phyloP scores from a whole-genome alignment of 2,888 invertebrate species.

The Matsumyia berberina region DNA sequence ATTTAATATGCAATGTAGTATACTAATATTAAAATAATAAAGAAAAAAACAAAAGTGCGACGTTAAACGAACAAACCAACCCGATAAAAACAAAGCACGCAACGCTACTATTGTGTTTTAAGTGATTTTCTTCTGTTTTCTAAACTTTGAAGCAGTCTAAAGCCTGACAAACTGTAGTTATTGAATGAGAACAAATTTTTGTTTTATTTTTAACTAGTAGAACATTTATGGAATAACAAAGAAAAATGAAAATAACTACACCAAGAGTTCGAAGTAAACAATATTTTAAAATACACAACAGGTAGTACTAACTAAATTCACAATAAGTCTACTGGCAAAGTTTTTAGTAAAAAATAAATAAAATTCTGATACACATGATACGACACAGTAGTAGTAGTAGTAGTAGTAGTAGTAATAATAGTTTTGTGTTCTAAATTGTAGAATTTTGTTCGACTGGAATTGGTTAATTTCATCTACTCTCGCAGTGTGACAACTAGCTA shows the following conservation, averaged over 20 bases:
- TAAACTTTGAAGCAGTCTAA: conserved; percentile 50
- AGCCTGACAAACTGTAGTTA: conserved; percentile 48
- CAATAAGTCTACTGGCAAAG: conserved; percentile 39
- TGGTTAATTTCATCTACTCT: conserved; percentile 53
- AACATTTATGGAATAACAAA: background rate
- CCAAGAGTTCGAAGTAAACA: background rate
- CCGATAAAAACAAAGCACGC: conserved; percentile 36
- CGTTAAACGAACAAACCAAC: conserved; percentile 36
- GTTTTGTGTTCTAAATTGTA: conserved; percentile 14
- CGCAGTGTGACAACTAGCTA: conserved; percentile 44
- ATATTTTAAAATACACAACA: conserved; percentile 31
- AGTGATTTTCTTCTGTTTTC: conserved; percentile 34
- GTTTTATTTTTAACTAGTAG: conserved; percentile 14
- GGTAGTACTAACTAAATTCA: conserved; percentile 15
- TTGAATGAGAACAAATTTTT: conserved; percentile 40
- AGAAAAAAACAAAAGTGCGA: conserved; percentile 51
- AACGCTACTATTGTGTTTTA: conserved; percentile 41
- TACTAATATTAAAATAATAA: conserved; percentile 41
- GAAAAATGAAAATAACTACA: conserved; percentile 16
- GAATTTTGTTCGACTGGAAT: conserved; percentile 52
- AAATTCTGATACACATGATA: conserved; percentile 26
- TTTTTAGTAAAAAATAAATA: conserved; percentile 39
- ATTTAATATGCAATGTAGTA: conserved; percentile 46
- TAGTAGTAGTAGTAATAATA: conserved; percentile 43
- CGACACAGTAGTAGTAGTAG: conserved; percentile 62